Evolutionary conservation across 2,113 vertebrate genomes (phyloP), one percentile per base, ranked within the genome.

Genomic region (Tachysurus vachellii): DNA sequence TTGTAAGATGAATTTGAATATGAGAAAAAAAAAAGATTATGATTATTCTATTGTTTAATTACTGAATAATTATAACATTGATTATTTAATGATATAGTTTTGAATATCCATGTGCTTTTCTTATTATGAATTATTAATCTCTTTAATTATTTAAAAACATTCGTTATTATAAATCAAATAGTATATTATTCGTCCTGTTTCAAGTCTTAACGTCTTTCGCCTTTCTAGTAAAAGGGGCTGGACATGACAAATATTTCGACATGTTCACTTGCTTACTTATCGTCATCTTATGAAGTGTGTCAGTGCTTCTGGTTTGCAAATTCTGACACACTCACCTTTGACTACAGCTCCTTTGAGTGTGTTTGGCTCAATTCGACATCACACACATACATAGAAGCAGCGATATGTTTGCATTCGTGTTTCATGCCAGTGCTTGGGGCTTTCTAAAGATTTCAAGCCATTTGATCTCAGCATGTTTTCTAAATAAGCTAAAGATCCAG

Each of bases 381-480:
- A 66, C 83, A 88, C 3, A 66, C 80, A 76, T 28, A 87, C 81
- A 31, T 76, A 82, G 84, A 84, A 57, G 82, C 54, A 77, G 64
- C 23, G 53, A 75, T 86, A 68, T 81, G 62, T 88, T 81, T 87
- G 79, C 36, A 56, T n/a, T 80, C 0, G 1, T 50, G 54, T 36
- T 7, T 84, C 59, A 75, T 86, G 61, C 54, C 26, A 56, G 77
- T 44, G 85, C 88, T 92, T 82, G 57, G 90, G 80, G 57, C 59
- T 77, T 92, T 90, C 88, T 88, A 57, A 86, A 86, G 36, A 86
- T 36, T 88, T 90, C 82, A 59, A 86, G 89, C 82, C 88, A 88
- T 92, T 85, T 89, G 91, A 92, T 92, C 84, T 89, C 82, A 88
- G 80, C 75, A 76, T 88, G 87, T 88, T 90, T 90, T 86, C 83